Evolutionary conservation across 2,113 vertebrate species (phyloP).

Genomic region (Salvelinus sp.): DNA sequence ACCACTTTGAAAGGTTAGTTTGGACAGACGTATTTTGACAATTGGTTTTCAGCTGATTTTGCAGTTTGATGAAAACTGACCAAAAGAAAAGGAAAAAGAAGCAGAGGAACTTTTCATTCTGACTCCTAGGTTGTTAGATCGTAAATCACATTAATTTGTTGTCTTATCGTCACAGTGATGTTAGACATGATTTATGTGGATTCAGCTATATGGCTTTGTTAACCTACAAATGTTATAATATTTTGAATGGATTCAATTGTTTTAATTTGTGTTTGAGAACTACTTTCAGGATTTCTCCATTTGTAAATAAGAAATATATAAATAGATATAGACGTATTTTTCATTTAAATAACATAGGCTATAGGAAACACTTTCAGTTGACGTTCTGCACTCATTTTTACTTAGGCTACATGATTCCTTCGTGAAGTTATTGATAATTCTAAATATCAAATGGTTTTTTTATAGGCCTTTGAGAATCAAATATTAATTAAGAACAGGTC

Average conservation of each 20-base stretch:
- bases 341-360: constrained; percentile 4
- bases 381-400: background rate
- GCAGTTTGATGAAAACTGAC: constrained; percentile 65
- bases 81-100: constrained; percentile 66
- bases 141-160: constrained; percentile 89
- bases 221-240: constrained; percentile 59
- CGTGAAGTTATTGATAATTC: background rate
- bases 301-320: constrained; percentile 25
- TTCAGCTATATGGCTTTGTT: constrained; percentile 79
- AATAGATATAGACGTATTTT: constrained; percentile 23
- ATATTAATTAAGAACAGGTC: background rate
- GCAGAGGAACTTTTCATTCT: constrained; percentile 78
- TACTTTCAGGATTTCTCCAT: constrained; percentile 27
- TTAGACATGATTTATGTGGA: constrained; percentile 82
- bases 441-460: background rate
- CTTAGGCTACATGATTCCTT: too few relatives aligned
- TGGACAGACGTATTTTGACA: constrained; percentile 60
- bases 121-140: constrained; percentile 81
- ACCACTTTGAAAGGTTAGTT: constrained; percentile 72
- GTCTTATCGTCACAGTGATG: constrained; percentile 80
- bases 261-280: constrained; percentile 34
- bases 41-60: constrained; percentile 69
- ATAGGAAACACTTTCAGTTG: background rate
- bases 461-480: background rate
- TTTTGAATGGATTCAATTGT: constrained; percentile 56